Evolutionary conservation across 2,113 vertebrate species (phyloP).

Genomic region (Dasyurus viverrinus): DNA sequence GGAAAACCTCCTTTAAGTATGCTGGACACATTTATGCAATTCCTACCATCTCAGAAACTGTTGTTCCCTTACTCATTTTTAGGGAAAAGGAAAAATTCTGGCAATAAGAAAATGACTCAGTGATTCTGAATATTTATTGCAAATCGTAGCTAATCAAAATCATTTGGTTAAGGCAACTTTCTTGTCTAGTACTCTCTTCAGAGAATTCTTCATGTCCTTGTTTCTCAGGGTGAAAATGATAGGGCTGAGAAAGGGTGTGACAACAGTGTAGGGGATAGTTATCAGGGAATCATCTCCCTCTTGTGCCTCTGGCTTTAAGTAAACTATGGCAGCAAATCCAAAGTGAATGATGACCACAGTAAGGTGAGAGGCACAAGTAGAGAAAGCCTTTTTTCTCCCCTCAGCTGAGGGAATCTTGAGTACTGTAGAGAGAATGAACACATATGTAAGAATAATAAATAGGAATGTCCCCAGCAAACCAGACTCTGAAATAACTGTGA

Average conservation of each 20-base stretch:
- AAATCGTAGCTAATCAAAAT: neutral
- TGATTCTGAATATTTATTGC: neutral
- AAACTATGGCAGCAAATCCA: slow-evolving; percentile 64
- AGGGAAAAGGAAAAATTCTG: neutral
- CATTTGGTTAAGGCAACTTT: neutral
- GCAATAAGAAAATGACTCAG: neutral
- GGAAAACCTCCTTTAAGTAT: neutral
- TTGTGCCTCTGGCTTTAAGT: slow-evolving; percentile 36
- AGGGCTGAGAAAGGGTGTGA: slow-evolving; percentile 66
- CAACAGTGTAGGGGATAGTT: slow-evolving; percentile 47
- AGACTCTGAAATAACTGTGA: slow-evolving; percentile 20
- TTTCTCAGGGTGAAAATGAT: slow-evolving; percentile 75
- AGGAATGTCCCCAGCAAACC: slow-evolving; percentile 54
- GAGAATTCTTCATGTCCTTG: slow-evolving; percentile 69
- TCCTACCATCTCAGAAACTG: accelerated
- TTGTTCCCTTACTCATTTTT: neutral
- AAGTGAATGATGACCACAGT: slow-evolving; percentile 70
- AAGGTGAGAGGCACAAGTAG: slow-evolving; percentile 68
- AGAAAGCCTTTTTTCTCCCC: slow-evolving; percentile 66
- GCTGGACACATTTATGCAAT: neutral
- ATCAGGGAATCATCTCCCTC: slow-evolving; percentile 44
- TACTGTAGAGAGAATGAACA: slow-evolving; percentile 61
- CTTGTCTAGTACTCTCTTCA: slow-evolving; percentile 48
- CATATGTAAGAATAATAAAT: slow-evolving; percentile 50
- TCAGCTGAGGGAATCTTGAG: slow-evolving; percentile 59